phyloP scores from a whole-genome alignment of 1,140 invertebrate species.

The Theocolax elegans region DNA sequence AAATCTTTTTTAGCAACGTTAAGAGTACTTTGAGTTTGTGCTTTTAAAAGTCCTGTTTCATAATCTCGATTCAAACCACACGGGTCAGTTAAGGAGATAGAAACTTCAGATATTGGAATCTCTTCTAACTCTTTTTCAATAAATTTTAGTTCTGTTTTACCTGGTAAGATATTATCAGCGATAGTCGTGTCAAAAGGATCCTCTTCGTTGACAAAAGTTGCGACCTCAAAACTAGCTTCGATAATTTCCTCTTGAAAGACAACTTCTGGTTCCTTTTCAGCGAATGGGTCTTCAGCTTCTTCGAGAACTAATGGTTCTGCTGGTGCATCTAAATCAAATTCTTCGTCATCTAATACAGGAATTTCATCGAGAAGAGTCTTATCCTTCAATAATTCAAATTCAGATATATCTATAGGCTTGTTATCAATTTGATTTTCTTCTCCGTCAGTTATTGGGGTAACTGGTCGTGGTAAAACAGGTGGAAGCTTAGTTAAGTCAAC shows the following conservation, averaged over 20 bases:
- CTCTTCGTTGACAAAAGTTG: slow-evolving; percentile 65
- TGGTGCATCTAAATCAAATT: slow-evolving; percentile 59
- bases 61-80: slow-evolving; percentile 69
- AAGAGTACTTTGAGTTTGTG: neutral
- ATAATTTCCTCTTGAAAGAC: slow-evolving; percentile 57
- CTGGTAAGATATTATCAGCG: slow-evolving; percentile 80
- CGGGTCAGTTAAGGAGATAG: slow-evolving; percentile 61
- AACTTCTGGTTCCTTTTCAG: slow-evolving; percentile 54
- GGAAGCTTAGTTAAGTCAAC: slow-evolving; percentile 72
- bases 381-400: slow-evolving; percentile 62
- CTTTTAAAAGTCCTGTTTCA: slow-evolving; percentile 56
- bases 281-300: slow-evolving; percentile 62
- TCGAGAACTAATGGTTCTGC: slow-evolving; percentile 47
- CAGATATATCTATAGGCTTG: slow-evolving; percentile 46
- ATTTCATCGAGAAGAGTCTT: slow-evolving; percentile 63
- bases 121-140: slow-evolving; percentile 73
- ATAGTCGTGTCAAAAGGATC: slow-evolving; percentile 91
- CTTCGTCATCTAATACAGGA: slow-evolving; percentile 64
- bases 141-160: slow-evolving; percentile 73
- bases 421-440: slow-evolving; percentile 46
- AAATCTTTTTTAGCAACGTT: slow-evolving; percentile 67
- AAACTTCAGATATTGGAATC: slow-evolving; percentile 57
- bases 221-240: slow-evolving; percentile 62
- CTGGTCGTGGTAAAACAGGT: slow-evolving; percentile 52
- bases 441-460: slow-evolving; percentile 44